Evolutionary conservation across 2,797 vertebrate genomes (phyloP), one percentile per base, ranked within the genome.

Genomic region (Muscicapa striata): DNA sequence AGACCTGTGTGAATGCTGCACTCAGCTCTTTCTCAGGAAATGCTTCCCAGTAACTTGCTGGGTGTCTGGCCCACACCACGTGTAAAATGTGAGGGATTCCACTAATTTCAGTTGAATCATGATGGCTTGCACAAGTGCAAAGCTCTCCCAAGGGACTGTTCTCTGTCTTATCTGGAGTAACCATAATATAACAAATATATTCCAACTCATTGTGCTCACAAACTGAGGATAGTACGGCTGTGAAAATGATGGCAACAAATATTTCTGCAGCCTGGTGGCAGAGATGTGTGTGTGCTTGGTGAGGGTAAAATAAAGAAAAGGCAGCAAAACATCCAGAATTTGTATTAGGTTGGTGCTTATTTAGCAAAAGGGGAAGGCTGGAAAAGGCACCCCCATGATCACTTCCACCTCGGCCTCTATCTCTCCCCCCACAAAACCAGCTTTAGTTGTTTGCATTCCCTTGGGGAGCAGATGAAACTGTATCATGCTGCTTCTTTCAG

Each of bases 401-500:
- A 49, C 21, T 76, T 78, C 13, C 24, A 34, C 30, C 18, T 68
- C 43, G 77, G 72, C 46, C 22, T 91, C 89, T 85, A 36, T 92
- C 76, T 93, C 66, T 90, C 18, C 73, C 62, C 11, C 19, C 51
- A 76, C 75, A 83, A 81, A 94, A 48, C 30, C 1, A 0, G 79
- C 79, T 93, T 93, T 86, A 18, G 67, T 61, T 64, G 48, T 78
- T 77, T 90, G 54, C 58, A 55, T 88, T 94, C 62, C 83, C 87
- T 52, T 45, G 43, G 48, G 91, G 82, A 68, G 46, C 10, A 38
- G 72, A 77, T 93, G 82, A 91, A 92, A 52, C 40, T 36, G 17
- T 55, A 77, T 58, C 78, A 70, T 7, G 11, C 52, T 40, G 58
- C 62, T 87, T 57, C 76, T 86, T 88, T 89, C 81, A 89, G 87